These are phyloP conservation scores for Pogonocichla stellata DNA, from an alignment of 2,113 vertebrate species.

Conservation along the genomic window DNA sequence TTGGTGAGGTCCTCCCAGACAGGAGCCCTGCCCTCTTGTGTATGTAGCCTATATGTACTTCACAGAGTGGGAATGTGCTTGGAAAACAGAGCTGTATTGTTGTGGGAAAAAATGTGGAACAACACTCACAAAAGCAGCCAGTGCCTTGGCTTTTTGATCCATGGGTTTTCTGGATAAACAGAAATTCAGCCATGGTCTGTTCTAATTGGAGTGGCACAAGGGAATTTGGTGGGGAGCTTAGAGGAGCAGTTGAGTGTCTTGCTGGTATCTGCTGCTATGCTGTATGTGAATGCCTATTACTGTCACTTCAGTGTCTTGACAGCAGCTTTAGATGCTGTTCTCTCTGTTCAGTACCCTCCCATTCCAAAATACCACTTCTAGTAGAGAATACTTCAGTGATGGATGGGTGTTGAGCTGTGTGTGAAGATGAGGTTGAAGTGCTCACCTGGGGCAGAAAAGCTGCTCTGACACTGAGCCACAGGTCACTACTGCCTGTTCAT, in stretches of 20 bases:
- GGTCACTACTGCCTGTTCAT: neutral
- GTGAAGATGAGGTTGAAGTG: neutral
- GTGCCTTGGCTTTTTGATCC: neutral
- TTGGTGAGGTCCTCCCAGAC: neutral
- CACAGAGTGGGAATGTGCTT: neutral
- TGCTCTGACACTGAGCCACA: neutral
- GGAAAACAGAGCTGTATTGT: neutral
- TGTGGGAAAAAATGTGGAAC: neutral
- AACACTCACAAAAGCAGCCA: neutral
- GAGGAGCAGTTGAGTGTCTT: neutral
- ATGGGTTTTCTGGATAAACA: neutral
- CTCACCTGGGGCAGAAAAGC: neutral
- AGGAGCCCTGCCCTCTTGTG: neutral
- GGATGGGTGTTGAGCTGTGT: neutral
- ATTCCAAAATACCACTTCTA: neutral
- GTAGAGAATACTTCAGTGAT: neutral
- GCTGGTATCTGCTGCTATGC: neutral
- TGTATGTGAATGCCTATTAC: neutral
- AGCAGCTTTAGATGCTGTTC: neutral
- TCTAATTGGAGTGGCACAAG: neutral
- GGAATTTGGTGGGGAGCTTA: neutral
- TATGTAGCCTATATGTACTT: neutral
- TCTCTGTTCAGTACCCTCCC: neutral
- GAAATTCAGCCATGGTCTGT: neutral
- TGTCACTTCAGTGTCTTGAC: neutral